A percentile compares a stretch with the other conserved stretches of the same genome.
phyloP scores from a whole-genome alignment of 2,797 vertebrate species.

The Apogon hyalosoma region DNA sequence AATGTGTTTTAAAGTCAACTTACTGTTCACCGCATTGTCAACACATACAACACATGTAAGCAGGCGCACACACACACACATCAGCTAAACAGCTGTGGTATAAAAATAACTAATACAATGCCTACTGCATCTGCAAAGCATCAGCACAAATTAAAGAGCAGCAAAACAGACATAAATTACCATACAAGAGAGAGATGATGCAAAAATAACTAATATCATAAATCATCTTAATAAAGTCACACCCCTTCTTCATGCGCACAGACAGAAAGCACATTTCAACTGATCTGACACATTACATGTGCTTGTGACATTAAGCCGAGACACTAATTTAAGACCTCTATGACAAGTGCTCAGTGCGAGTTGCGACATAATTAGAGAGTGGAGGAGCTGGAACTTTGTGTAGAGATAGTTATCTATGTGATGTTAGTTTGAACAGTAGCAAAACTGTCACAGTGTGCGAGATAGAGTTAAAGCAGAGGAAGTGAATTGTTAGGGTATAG shows the following conservation, averaged over 20 bases:
- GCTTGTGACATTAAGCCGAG: constrained; percentile 37
- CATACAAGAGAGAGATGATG: constrained; percentile 1
- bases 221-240: constrained; percentile 32
- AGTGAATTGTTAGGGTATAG: background rate
- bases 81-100: constrained; percentile 1
- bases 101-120: constrained; percentile 11
- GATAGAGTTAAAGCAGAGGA: background rate
- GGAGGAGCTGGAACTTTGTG: constrained; percentile 21
- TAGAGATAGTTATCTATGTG: constrained; percentile 38
- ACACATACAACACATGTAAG: constrained; percentile 36
- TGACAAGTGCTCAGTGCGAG: constrained; percentile 23
- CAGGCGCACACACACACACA: constrained; percentile 12
- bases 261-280: constrained; percentile 7
- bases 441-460: background rate
- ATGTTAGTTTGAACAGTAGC: constrained; percentile 15
- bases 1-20: constrained; percentile 73
- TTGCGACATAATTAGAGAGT: constrained; percentile 36
- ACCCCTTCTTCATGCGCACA: constrained; percentile 2
- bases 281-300: constrained; percentile 30
- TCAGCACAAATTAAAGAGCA: background rate
- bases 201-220: constrained; percentile 24
- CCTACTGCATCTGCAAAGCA: background rate
- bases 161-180: constrained; percentile 4
- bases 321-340: constrained; percentile 37
- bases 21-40: constrained; percentile 64